Base-by-base conservation (phyloP, 1,140 invertebrate species). In the Polypedilum vanderplanki region DNA sequence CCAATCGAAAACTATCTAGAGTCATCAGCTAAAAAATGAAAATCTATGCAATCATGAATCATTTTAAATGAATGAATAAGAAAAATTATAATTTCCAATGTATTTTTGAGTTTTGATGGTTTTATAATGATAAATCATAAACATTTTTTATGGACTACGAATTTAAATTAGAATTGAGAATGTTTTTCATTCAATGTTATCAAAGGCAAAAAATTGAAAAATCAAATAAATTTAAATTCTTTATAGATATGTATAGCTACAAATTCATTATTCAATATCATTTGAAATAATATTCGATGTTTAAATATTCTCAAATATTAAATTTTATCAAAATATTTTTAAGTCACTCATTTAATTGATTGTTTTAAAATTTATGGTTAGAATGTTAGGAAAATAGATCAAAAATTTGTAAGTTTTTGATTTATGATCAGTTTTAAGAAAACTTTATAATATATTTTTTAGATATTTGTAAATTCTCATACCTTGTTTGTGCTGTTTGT, bases 401-500 rank as follows among this genome's bases (percentile, higher is more conserved):
- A 33, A 33, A 33, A 33, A 33, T 1, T 33, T 33, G 24, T 33
- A 33, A 33, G 5, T 33, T 33, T 33, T 33, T 33, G 5, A 3
- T 33, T 33, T 33, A 33, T 33, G 24, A 33, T 33, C 24, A 33
- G 24, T 33, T 33, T 33, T 33, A 33, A n/a, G n/a, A n/a, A n/a
- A n/a, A n/a, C n/a, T n/a, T n/a, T n/a, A n/a, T n/a, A n/a, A n/a
- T n/a, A n/a, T n/a, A n/a, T n/a, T n/a, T n/a, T n/a, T n/a, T n/a
- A n/a, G n/a, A n/a, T n/a, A 75, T 75, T 75, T 57, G 7, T 40
- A 70, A 18, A 40, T 70, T 57, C 73, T 75, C 76, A 84, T 87
- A 90, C 89, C 88, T 90, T 90, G 79, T 88, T 83, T 84, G 85
- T 73, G 87, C 84, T 76, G 89, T 88, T 80, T 76, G 86, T 86